Evolutionary conservation across 2,797 vertebrate species (phyloP).

Genomic region (Varecia variegata): DNA sequence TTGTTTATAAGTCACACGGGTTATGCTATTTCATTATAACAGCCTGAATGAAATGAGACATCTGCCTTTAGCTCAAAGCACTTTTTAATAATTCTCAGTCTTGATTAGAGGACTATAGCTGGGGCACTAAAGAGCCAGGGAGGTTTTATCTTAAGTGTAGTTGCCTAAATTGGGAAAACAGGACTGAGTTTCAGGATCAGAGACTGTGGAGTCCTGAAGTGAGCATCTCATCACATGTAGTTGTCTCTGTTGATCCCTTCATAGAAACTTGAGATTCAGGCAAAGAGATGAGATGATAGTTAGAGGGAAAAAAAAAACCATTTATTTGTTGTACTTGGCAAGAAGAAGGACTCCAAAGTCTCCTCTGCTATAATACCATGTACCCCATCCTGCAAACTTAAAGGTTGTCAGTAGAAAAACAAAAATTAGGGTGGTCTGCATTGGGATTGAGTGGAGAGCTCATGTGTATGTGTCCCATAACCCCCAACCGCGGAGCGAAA

Average conservation of each 20-base stretch:
- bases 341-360: not conserved
- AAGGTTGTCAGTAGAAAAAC: not conserved
- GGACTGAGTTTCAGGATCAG: not conserved
- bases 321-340: not conserved
- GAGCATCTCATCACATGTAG: not conserved
- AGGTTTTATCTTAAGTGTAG: not conserved
- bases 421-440: not conserved
- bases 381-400: not conserved
- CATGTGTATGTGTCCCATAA: not conserved
- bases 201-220: not conserved
- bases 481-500: too few species aligned
- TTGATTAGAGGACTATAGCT: not conserved
- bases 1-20: not conserved
- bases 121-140: not conserved
- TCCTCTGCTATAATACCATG: not conserved
- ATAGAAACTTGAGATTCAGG: not conserved
- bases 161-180: not conserved
- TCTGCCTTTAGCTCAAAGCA: not conserved
- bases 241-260: not conserved
- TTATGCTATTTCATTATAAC: not conserved
- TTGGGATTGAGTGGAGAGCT: not conserved
- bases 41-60: not conserved
- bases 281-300: not conserved
- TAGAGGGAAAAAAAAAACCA: not conserved
- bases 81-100: not conserved